A percentile compares a stretch with the other conserved stretches of the same genome.
These are phyloP conservation scores for Prolemur simus DNA, from an alignment of 2,113 vertebrate species.

Conservation along the genomic window DNA sequence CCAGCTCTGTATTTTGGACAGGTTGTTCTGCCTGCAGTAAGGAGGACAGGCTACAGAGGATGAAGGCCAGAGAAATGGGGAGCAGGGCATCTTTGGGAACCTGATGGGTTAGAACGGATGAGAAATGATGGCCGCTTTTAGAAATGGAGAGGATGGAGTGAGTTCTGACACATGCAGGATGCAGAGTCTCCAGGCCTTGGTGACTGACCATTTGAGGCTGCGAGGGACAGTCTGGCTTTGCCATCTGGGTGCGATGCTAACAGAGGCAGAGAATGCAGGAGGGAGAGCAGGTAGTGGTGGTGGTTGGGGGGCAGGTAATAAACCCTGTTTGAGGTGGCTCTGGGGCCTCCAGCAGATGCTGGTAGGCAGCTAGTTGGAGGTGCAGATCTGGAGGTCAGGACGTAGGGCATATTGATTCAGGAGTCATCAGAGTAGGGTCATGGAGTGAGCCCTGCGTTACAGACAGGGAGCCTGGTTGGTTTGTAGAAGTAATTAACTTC, in stretches of 20 bases:
- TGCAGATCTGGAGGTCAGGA: not conserved
- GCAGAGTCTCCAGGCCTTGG: not conserved
- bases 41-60: not conserved
- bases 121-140: not conserved
- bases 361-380: not conserved
- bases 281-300: not conserved
- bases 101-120: not conserved
- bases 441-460: not conserved
- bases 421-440: not conserved
- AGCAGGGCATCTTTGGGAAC: no score
- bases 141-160: not conserved
- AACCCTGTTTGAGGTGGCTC: not conserved
- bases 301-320: no score
- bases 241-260: not conserved
- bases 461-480: not conserved
- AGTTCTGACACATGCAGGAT: not conserved
- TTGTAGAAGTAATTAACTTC: no score
- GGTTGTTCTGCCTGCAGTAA: not conserved
- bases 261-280: not conserved
- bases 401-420: no score
- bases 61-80: not conserved
- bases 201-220: not conserved
- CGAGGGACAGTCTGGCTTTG: not conserved
- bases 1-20: not conserved
- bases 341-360: not conserved